phyloP scores from a whole-genome alignment of 1,140 invertebrate genomes.

The Mycetomoellerius zeteki region DNA sequence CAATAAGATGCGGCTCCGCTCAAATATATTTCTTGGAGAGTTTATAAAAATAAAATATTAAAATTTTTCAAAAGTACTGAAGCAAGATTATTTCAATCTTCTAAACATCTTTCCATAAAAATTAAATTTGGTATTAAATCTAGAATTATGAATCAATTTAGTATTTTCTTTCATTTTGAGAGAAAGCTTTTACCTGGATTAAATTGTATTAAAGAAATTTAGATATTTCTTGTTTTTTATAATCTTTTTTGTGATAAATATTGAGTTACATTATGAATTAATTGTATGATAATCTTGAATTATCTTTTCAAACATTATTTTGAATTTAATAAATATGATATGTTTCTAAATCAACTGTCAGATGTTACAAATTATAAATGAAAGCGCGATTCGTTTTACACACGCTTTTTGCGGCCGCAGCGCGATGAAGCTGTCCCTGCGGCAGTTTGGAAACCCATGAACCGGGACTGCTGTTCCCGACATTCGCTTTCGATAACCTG shows the following conservation, averaged over 20 bases:
- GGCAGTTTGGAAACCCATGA: conserved; percentile 32
- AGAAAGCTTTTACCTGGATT: not conserved
- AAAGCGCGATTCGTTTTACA: conserved; percentile 27
- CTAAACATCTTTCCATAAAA: not conserved
- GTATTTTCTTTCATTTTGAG: not conserved
- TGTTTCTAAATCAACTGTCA: not conserved
- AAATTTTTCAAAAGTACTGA: conserved; percentile 5
- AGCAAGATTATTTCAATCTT: not conserved
- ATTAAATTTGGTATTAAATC: not conserved
- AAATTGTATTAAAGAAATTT: not conserved
- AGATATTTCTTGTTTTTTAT: not conserved
- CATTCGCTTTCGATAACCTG: conserved; percentile 65
- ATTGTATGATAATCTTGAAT: not conserved
- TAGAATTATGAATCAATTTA: not conserved
- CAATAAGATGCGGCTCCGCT: not conserved
- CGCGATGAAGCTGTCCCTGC: conserved; percentile 36
- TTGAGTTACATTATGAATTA: not conserved
- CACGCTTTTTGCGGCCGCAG: conserved; percentile 41
- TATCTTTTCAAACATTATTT: not conserved
- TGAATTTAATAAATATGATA: not conserved
- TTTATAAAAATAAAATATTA: conserved; percentile 16
- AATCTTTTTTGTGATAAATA: not conserved
- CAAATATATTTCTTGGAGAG: not conserved
- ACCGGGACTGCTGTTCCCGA: conserved; percentile 21
- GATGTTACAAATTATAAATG: conserved; percentile 22